Evolutionary conservation across 2,797 vertebrate genomes (phyloP), one percentile per base, ranked within the genome.

Genomic region (Galagoides demidoff): DNA sequence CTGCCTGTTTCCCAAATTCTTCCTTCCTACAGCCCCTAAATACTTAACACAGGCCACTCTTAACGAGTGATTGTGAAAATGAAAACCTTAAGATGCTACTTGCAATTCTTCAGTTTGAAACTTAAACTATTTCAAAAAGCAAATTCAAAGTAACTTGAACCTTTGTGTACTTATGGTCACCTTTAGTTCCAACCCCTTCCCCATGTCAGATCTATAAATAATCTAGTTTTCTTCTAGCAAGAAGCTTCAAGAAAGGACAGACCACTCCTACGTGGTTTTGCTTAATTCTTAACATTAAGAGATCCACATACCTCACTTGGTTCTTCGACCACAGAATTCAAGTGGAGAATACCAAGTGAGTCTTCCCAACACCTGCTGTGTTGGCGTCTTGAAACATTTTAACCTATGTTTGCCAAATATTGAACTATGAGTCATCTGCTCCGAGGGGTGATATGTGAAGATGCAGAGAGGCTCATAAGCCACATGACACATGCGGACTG

Each of bases 111-210:
- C 55, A 37, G 2, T 89, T 29, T 89, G 70, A 90, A 94, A 92
- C 5, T 57, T 70, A 70, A 89, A 25, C 3, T 77, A 70, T 97
- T 74, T 34, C 19, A 55, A 85, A 92, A 94, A 73, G 43, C 0
- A 82, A 74, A 94, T 83, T 91, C 57, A 85, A 88, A 92, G 39
- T 27, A 74, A 83, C 63, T 57, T 63, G 57, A 95, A 31, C 55
- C 19, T 12, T 59, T 70, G 57, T 3, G 17, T 68, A 49, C 29
- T 81, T 59, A 64, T 43, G 22, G 19, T 27, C 90, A 19, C 19
- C 57, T 87, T 79, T 34, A 59, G 17, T 43, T 85, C 49, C 43
- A 81, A 85, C 6, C 17, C 0, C 9, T 73, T 73, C 9, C 37
- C 59, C 34, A 74, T 49, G 25, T 81, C 64, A 89, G 82, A 86